Percentiles rank a stretch among this genome's conserved stretches.
Evolutionary conservation across 2,113 vertebrate species (phyloP).

Genomic region (Paradisaea rubra): DNA sequence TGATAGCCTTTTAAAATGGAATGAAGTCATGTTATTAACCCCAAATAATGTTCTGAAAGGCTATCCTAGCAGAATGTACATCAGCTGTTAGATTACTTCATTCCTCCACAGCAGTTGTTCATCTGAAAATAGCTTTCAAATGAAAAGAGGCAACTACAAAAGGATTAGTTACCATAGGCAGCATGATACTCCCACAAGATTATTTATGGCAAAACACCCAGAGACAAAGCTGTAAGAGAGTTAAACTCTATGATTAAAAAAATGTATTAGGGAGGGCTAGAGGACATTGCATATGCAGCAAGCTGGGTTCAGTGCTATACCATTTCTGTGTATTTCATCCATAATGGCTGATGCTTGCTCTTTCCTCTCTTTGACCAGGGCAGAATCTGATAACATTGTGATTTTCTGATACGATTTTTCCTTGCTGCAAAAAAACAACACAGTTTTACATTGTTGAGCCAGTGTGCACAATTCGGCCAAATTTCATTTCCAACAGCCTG

Average conservation of each 20-base stretch:
- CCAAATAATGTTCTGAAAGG: conserved; percentile 73
- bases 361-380: conserved; percentile 85
- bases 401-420: conserved; percentile 46
- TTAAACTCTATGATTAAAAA: conserved; percentile 53
- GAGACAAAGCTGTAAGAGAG: conserved; percentile 49
- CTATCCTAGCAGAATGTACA: conserved; percentile 77
- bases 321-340: conserved; percentile 84
- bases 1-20: conserved; percentile 28
- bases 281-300: background rate
- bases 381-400: conserved; percentile 80
- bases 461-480: background rate
- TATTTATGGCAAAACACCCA: conserved; percentile 75
- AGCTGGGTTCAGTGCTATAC: conserved; percentile 68
- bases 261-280: background rate
- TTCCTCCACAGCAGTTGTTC: conserved; percentile 82
- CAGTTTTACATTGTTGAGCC: conserved; percentile 34
- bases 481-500: background rate
- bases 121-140: conserved; percentile 88
- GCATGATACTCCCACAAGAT: conserved; percentile 70
- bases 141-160: conserved; percentile 84
- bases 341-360: conserved; percentile 89
- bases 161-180: conserved; percentile 80
- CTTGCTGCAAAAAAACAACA: conserved; percentile 69
- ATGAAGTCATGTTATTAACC: conserved; percentile 65
- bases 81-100: conserved; percentile 87